Conservation (phyloP, 2,797 vertebrate genomes). For the Poecilia wingei region DNA sequence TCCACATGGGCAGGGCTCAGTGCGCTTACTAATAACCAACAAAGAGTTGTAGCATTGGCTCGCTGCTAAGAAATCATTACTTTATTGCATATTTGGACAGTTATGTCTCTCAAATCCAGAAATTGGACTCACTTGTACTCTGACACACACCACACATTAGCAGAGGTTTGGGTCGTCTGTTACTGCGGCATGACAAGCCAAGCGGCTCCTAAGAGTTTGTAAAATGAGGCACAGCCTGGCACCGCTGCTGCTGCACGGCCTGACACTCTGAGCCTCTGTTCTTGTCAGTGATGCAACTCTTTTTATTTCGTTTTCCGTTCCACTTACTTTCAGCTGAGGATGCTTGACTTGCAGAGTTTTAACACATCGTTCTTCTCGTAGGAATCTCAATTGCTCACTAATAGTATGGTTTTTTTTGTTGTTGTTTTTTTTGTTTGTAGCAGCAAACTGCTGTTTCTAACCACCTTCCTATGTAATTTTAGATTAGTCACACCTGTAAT, state of each 20-base stretch:
- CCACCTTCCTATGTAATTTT: conserved; percentile 28
- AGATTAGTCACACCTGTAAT: conserved; percentile 14
- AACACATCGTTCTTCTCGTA: conserved; percentile 48
- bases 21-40: conserved; percentile 64
- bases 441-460: conserved; percentile 50
- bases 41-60: conserved; percentile 69
- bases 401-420: conserved; percentile 2
- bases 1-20: conserved; percentile 65
- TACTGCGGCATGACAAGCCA: conserved; percentile 40
- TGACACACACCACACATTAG: conserved; percentile 27
- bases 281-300: conserved; percentile 77
- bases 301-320: conserved; percentile 62
- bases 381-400: conserved; percentile 51
- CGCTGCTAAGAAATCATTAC: conserved; percentile 5
- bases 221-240: conserved; percentile 59
- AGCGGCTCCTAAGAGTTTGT: conserved; percentile 56
- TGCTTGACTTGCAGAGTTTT: conserved; percentile 62
- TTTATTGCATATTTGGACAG: conserved; percentile 3
- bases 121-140: conserved; percentile 9
- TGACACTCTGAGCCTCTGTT: conserved; percentile 49
- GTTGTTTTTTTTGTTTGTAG: conserved; percentile 13
- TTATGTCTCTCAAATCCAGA: conserved; percentile 12
- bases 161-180: conserved; percentile 37
- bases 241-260: conserved; percentile 41
- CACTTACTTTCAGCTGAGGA: conserved; percentile 65